phyloP scores from a whole-genome alignment of 1,140 invertebrate species.

The Wasmannia auropunctata region DNA sequence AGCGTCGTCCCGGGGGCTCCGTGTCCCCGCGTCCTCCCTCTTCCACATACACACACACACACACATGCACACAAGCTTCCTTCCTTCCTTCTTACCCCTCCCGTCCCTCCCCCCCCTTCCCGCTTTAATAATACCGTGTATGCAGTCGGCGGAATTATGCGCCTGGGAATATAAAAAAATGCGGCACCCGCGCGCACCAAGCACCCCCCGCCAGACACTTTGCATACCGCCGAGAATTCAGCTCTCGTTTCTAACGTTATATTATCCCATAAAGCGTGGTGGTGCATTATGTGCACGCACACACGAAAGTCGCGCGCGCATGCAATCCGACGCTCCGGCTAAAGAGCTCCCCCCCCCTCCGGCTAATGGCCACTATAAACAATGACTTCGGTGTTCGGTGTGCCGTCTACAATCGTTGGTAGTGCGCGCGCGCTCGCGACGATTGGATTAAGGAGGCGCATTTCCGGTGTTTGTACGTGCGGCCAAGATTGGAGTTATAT shows the following conservation, averaged over 20 bases:
- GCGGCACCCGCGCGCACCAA: background rate
- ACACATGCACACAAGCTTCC: too few relatives aligned
- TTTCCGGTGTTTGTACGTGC: background rate
- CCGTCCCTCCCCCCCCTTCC: too few relatives aligned
- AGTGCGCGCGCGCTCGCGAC: background rate
- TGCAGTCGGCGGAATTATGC: constrained; percentile 55
- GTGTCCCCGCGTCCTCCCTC: background rate
- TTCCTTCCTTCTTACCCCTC: background rate
- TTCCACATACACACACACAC: too few relatives aligned
- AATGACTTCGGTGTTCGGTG: constrained; percentile 48
- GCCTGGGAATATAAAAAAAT: constrained; percentile 52
- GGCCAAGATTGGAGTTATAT: constrained; percentile 19
- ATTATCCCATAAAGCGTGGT: constrained; percentile 63
- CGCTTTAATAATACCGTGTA: constrained; percentile 59
- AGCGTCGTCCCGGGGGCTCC: background rate
- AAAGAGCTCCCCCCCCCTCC: constrained; percentile 32
- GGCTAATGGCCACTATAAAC: constrained; percentile 58
- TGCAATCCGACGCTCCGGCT: constrained; percentile 18
- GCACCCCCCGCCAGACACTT: constrained; percentile 46
- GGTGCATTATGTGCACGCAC: constrained; percentile 57
- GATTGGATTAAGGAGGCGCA: constrained; percentile 41
- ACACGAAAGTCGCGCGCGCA: constrained; percentile 19
- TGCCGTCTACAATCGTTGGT: background rate
- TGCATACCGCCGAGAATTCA: constrained; percentile 65
- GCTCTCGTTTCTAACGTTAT: constrained; percentile 66